Evolutionary conservation across 1,140 invertebrate genomes (phyloP), one percentile per base, ranked within the genome.

Genomic region (Atta colombica): DNA sequence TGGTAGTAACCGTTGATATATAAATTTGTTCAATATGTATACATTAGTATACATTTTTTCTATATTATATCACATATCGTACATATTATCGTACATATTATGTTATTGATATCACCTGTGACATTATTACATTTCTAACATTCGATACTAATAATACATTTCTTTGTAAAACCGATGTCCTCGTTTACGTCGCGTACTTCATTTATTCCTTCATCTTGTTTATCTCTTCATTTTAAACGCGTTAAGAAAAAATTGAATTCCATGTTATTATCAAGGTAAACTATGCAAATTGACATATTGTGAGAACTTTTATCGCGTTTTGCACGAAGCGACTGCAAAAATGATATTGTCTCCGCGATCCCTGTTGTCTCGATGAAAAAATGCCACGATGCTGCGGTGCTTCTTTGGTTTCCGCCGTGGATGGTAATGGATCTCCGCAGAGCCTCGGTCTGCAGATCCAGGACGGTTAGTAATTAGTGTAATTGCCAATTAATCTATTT

Each of bases 371-470:
- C 90, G 87, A 93, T 93, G 90, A 93, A 85, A 94, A 89, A 91
- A 94, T 94, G 94, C 91, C 94, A 89, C 92, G 93, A 90, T 94
- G 94, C 87, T 94, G 94, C 87, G 93, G 94, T 77, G 91, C 93
- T 88, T 92, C 94, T 90, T 89, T 94, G 88, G 87, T 93, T 88
- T 93, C 94, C 85, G 89, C 91, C 75, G 90, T 93, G 91, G 92
- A 94, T 82, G 88, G 88, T 87, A 91, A 92, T 63, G 91, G 88
- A 63, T 93, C 93, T 88, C 90, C 91, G 85, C 90, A 91, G 87
- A 93, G 87, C 74, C 90, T 90, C 71, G 91, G 92, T 90, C 90
- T 94, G 75, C 93, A 93, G 87, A 92, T 94, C 90, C 93, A 94
- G 85, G 93, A 95, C 89, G 94, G 94, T 94, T 91, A 93, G 94